Conservation (phyloP, 2,113 vertebrate genomes). For the Acanthisitta chloris region DNA sequence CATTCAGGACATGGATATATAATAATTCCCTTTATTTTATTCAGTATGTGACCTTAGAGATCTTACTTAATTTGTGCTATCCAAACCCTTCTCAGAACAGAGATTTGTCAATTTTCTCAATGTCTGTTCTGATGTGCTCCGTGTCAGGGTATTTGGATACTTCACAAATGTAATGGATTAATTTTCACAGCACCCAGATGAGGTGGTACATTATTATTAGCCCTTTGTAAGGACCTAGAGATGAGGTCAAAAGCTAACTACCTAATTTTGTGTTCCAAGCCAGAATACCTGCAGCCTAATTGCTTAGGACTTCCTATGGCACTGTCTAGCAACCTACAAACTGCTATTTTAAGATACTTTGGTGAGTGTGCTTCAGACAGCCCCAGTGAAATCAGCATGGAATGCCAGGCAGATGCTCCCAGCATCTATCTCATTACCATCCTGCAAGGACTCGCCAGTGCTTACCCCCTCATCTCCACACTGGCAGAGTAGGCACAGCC, state of each 20-base stretch:
- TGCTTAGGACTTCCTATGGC: neutral
- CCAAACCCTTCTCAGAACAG: neutral
- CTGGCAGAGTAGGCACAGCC: neutral
- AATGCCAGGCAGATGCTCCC: neutral
- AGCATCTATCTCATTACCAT: rapidly evolving
- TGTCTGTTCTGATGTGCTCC: neutral
- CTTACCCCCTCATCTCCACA: neutral
- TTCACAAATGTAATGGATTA: constrained; percentile 8
- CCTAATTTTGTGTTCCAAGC: constrained; percentile 12
- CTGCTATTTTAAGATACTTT: neutral
- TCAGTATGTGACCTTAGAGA: neutral
- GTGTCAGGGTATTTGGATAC: neutral
- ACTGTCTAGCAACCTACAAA: neutral
- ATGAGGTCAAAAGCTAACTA: constrained; percentile 9
- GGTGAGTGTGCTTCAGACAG: neutral
- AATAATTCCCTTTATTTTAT: neutral
- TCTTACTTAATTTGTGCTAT: neutral
- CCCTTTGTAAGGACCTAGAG: neutral
- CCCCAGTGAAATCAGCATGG: rapidly evolving
- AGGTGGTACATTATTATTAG: neutral
- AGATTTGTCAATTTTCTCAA: constrained; percentile 19
- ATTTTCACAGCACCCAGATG: neutral
- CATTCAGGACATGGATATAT: neutral
- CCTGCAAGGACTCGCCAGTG: neutral
- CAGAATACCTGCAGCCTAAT: neutral